Percentiles rank a stretch among this genome's conserved stretches.
Evolutionary conservation across 1,140 invertebrate species (phyloP).

Genomic region (Trichomalopsis sarcophagae): DNA sequence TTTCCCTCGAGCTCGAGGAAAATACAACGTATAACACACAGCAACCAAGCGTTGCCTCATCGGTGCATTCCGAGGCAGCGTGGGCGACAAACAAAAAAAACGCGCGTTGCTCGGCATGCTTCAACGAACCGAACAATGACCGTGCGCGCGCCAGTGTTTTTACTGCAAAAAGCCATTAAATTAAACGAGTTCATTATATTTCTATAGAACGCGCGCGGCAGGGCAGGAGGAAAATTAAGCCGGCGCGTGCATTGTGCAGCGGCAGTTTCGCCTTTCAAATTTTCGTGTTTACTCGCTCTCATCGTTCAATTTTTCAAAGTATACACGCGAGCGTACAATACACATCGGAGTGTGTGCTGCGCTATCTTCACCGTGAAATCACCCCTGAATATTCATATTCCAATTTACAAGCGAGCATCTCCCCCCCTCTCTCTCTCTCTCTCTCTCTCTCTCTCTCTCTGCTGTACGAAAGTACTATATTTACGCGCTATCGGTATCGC

Average conservation of each 20-base stretch:
- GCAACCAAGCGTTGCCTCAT: not conserved
- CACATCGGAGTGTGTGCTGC: no score
- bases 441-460: not conserved
- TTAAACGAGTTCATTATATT: constrained; percentile 18
- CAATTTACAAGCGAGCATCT: not conserved
- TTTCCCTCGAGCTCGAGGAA: not conserved
- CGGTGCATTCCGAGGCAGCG: not conserved
- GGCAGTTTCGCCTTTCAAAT: not conserved
- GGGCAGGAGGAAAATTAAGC: not conserved
- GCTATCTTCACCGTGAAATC: not conserved
- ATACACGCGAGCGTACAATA: not conserved
- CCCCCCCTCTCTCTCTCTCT: not conserved
- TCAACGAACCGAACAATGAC: constrained; percentile 36
- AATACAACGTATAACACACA: not conserved
- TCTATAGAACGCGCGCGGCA: no score
- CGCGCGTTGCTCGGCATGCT: not conserved
- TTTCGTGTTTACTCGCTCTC: not conserved
- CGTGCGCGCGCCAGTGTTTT: not conserved
- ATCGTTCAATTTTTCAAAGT: constrained; percentile 12
- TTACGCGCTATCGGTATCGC: constrained; percentile 28
- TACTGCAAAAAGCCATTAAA: constrained; percentile 8
- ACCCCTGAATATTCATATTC: not conserved
- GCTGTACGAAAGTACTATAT: not conserved
- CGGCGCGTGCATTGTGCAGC: not conserved
- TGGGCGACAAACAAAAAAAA: not conserved